Evolutionary conservation across 2,888 invertebrate species (phyloP), one percentile per base, ranked within the genome.

Genomic region (Reticulitermes lucifugus): DNA sequence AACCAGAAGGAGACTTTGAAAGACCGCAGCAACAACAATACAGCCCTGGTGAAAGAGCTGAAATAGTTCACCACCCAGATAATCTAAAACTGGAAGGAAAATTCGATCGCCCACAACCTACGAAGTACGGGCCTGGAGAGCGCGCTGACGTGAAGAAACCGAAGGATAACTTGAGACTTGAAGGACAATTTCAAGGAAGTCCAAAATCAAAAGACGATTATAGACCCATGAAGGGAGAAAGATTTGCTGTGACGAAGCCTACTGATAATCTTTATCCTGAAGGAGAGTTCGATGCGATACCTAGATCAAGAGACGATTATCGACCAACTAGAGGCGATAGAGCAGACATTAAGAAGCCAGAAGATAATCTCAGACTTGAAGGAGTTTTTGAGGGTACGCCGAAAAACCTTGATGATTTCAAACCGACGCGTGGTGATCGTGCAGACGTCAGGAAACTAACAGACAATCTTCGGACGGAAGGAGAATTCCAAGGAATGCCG

Each of bases 261-360:
- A 89, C 91, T 55, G 94, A 94, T 87, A 94, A 93, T 88, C 89
- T 93, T 0, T 90, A 90, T 51, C 92, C 92, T 0, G 93, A 93
- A 88, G 92, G 92, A 7, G 90, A 90, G 6, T 91, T 91, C 87
- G 89, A 90, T 77, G 90, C 87, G n/a, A 85, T 86, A 22, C 83
- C 91, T 75, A 77, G 46, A 14, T 77, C 77, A 22, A 79, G 83
- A 46, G 85, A 87, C 10, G 85, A 86, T 22, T 85, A 55, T 43
- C 83, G 85, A 59, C 65, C 75, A 14, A 82, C 79, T 7, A 83
- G 82, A 60, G 88, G 85, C 92, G 91, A 21, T 88, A 89, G 77
- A 87, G 91, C 92, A 29, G 89, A 89, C 18, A 92, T 91, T 0
- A 91, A 90, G 71, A 91, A 89, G 71, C 93, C 91, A 0, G 89